Percentiles rank a stretch among this genome's conserved stretches.
Conservation (phyloP, 1,140 invertebrate species). For the Pseudomyrmex cubaensis region DNA sequence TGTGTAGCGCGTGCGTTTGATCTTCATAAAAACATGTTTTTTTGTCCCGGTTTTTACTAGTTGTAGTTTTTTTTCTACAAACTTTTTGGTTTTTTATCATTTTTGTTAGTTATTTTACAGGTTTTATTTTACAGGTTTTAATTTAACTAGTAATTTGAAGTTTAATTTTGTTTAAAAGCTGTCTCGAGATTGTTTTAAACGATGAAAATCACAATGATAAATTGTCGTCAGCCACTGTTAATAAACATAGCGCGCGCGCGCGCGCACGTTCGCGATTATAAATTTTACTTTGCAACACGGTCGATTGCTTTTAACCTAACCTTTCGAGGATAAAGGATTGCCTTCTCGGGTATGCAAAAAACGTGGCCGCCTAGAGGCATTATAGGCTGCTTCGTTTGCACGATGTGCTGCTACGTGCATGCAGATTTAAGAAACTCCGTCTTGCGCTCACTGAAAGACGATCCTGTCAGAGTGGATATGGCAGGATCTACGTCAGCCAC, state of each 20-base stretch:
- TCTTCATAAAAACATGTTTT: not conserved
- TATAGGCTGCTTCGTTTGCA: conserved; percentile 56
- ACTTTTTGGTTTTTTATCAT: no score
- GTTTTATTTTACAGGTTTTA: no score
- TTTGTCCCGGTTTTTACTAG: no score
- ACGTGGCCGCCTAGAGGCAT: conserved; percentile 60
- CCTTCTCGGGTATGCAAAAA: conserved; percentile 49
- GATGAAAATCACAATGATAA: not conserved
- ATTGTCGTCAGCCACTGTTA: not conserved
- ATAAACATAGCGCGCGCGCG: not conserved
- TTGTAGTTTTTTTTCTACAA: no score
- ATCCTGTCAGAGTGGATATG: conserved; percentile 33
- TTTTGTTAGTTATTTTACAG: no score
- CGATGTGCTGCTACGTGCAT: conserved; percentile 39
- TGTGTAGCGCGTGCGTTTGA: not conserved
- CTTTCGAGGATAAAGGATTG: conserved; percentile 60
- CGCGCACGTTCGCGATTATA: not conserved
- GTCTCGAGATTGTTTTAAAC: not conserved
- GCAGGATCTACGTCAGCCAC: conserved; percentile 46
- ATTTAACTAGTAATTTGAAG: no score
- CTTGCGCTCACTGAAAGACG: conserved; percentile 53
- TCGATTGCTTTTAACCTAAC: conserved; percentile 54
- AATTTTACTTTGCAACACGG: conserved; percentile 17
- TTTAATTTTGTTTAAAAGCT: no score
- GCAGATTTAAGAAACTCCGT: conserved; percentile 59